A percentile compares a stretch with the other conserved stretches of the same genome.
Conservation (phyloP, 2,888 invertebrate species). For the Chloromyia formosa region DNA sequence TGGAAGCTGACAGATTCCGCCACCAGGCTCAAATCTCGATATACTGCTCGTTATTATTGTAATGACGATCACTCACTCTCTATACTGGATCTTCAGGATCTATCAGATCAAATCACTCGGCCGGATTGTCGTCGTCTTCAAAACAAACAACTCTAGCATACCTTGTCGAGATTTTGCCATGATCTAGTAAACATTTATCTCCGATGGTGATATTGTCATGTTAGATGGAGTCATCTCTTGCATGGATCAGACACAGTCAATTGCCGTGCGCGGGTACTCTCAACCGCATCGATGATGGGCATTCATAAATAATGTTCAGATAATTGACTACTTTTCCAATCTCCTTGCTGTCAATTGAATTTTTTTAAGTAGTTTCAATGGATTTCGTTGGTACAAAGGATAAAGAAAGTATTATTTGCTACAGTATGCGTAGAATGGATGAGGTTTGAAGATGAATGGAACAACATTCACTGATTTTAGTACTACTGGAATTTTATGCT, state of each 20-base stretch:
- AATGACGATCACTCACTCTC: slow-evolving; percentile 34
- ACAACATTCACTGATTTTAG: too few relatives aligned
- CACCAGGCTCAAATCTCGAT: background rate
- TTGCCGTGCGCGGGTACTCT: background rate
- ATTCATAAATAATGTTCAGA: slow-evolving; percentile 26
- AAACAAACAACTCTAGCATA: slow-evolving; percentile 1
- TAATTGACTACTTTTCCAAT: slow-evolving; percentile 14
- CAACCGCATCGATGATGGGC: background rate
- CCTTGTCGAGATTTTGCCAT: background rate
- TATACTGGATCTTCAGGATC: background rate
- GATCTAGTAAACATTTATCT: slow-evolving; percentile 14
- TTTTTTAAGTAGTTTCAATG: background rate
- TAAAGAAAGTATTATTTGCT: background rate
- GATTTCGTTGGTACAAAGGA: background rate
- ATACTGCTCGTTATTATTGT: slow-evolving; percentile 19
- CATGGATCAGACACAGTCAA: background rate
- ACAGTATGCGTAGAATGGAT: background rate
- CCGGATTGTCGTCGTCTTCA: slow-evolving; percentile 1
- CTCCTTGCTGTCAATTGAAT: background rate
- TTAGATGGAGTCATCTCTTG: background rate
- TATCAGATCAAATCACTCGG: slow-evolving; percentile 13
- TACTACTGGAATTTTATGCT: too few relatives aligned
- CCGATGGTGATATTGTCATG: slow-evolving; percentile 2
- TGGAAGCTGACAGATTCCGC: slow-evolving; percentile 17
- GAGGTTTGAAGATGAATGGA: background rate